These are phyloP conservation scores for Thaleichthys pacificus DNA, from an alignment of 2,797 vertebrate genomes.

Conservation along the genomic window DNA sequence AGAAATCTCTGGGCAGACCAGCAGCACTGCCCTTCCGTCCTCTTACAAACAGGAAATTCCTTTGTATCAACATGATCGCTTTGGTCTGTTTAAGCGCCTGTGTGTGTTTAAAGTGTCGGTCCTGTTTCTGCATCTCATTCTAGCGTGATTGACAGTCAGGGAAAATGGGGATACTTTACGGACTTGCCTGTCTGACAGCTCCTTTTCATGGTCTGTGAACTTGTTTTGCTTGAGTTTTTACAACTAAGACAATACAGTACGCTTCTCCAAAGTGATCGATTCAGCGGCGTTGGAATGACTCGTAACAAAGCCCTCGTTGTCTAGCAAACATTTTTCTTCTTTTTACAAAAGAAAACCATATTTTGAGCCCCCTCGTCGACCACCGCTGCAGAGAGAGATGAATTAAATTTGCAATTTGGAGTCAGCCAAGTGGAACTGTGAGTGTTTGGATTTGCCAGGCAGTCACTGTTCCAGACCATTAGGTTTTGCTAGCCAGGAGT, in stretches of 20 bases:
- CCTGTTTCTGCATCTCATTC: no score
- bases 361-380: not conserved
- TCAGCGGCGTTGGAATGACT: not conserved
- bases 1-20: no score
- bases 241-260: no score
- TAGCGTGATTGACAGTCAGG: not conserved
- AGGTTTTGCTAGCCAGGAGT: not conserved
- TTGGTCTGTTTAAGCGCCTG: not conserved
- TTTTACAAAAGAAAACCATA: not conserved
- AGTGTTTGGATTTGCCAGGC: not conserved
- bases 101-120: not conserved
- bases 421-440: not conserved
- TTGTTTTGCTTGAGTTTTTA: no score
- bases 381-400: not conserved
- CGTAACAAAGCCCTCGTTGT: not conserved
- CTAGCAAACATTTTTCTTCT: not conserved
- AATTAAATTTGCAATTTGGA: not conserved
- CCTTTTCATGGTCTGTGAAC: not conserved
- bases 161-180: not conserved
- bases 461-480: slow-evolving; percentile 1
- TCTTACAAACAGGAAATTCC: not conserved
- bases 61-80: not conserved
- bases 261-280: not conserved
- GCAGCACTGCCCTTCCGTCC: no score
- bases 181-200: not conserved